Conservation (phyloP, 2,888 invertebrate genomes). For the Emmelina monodactyla region DNA sequence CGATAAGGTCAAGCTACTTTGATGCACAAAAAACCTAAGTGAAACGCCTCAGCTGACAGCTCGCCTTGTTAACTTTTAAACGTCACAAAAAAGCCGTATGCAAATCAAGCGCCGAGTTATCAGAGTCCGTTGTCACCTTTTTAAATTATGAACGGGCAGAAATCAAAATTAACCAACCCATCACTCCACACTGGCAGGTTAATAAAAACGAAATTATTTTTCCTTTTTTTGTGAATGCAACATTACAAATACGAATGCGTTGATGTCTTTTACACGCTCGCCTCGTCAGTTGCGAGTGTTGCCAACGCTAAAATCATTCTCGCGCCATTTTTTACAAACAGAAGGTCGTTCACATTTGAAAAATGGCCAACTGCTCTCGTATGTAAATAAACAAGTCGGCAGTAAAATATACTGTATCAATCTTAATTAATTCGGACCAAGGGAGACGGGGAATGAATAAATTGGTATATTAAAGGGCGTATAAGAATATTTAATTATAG, state of each 20-base stretch:
- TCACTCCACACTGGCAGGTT: no score
- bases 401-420: constrained; percentile 44
- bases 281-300: not conserved
- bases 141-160: no score
- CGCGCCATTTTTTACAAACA: not conserved
- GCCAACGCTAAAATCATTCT: not conserved
- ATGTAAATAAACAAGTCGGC: constrained; percentile 25
- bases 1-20: no score
- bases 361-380: constrained; percentile 23
- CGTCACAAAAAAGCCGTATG: no score
- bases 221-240: no score
- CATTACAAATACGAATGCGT: constrained; percentile 4
- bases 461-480: constrained; percentile 53
- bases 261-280: constrained; percentile 12
- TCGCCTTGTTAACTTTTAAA: no score
- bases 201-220: no score
- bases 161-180: no score
- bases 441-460: constrained; percentile 42
- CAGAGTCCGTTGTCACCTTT: no score
- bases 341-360: constrained; percentile 1
- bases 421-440: constrained; percentile 52
- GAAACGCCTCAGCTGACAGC: no score
- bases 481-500: constrained; percentile 60
- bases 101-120: no score
- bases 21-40: no score